A percentile compares a stretch with the other conserved stretches of the same genome.
Conservation (phyloP, 2,797 vertebrate species). For the Geotria australis region DNA sequence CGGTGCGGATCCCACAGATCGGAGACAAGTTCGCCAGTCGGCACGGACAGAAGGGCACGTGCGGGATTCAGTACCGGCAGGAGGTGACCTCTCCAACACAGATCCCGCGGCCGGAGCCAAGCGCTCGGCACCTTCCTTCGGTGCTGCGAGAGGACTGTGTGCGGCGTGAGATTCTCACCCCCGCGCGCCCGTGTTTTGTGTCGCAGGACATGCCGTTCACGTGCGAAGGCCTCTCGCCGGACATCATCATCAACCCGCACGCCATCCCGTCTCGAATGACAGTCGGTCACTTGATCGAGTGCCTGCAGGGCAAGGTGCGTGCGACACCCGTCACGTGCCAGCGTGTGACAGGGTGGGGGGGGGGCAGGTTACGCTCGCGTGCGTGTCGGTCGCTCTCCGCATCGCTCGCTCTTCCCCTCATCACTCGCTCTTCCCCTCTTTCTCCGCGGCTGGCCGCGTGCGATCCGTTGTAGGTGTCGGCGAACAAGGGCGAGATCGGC, state of each 20-base stretch:
- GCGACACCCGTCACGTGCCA: not conserved
- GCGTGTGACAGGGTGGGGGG: too few relatives aligned
- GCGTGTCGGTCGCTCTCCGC: not conserved
- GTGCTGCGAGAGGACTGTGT: not conserved
- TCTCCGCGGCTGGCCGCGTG: not conserved
- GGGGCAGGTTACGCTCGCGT: not conserved
- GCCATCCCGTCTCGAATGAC: constrained; percentile 98
- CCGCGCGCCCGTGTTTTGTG: not conserved
- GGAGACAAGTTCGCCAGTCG: constrained; percentile 96
- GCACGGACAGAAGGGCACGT: constrained; percentile 91
- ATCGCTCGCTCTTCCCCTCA: not conserved
- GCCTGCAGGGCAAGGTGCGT: constrained; percentile 80
- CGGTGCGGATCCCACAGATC: constrained; percentile 85
- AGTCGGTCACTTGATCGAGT: constrained; percentile 92
- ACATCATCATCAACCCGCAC: constrained; percentile 96
- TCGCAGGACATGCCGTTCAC: constrained; percentile 90
- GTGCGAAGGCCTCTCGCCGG: constrained; percentile 86
- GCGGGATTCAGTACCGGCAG: constrained; percentile 91
- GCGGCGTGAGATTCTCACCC: not conserved
- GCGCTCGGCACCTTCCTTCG: not conserved
- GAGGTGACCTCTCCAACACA: constrained; percentile 22
- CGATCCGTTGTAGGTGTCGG: constrained; percentile 36
- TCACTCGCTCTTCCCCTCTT: not conserved
- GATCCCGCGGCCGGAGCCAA: not conserved
- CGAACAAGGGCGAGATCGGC: constrained; percentile 94